These are phyloP conservation scores for Grantiella picta DNA, from an alignment of 2,113 vertebrate species.

Conservation along the genomic window DNA sequence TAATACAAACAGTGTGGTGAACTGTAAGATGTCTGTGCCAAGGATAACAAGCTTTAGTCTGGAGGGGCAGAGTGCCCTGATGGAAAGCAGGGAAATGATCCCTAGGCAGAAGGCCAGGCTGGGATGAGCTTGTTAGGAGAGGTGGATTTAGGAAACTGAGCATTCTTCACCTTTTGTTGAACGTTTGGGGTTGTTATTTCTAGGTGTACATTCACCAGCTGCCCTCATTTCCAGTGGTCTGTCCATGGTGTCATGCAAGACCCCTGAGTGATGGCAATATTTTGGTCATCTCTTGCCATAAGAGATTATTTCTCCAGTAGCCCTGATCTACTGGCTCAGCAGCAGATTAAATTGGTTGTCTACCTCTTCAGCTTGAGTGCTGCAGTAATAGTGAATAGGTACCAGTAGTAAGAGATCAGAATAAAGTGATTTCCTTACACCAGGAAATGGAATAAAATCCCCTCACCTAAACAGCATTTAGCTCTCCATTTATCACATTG, in stretches of 20 bases:
- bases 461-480: background rate
- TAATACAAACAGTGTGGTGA: background rate
- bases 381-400: background rate
- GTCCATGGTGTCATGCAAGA: background rate
- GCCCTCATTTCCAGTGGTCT: background rate
- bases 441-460: slow-evolving; percentile 2
- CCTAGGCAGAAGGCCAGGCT: rapidly evolving
- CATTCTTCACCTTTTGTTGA: background rate
- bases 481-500: background rate
- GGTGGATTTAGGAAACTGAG: background rate
- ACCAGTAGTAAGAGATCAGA: background rate
- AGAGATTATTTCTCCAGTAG: background rate
- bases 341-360: background rate
- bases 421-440: background rate
- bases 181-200: background rate
- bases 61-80: background rate
- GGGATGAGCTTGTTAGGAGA: background rate
- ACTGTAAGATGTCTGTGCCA: background rate
- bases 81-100: background rate
- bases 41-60: background rate
- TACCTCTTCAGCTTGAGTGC: background rate
- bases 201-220: background rate
- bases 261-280: background rate
- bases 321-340: background rate
- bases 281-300: background rate